These are phyloP conservation scores for Rafetus swinhoei DNA, from an alignment of 2,113 vertebrate genomes.

Conservation along the genomic window DNA sequence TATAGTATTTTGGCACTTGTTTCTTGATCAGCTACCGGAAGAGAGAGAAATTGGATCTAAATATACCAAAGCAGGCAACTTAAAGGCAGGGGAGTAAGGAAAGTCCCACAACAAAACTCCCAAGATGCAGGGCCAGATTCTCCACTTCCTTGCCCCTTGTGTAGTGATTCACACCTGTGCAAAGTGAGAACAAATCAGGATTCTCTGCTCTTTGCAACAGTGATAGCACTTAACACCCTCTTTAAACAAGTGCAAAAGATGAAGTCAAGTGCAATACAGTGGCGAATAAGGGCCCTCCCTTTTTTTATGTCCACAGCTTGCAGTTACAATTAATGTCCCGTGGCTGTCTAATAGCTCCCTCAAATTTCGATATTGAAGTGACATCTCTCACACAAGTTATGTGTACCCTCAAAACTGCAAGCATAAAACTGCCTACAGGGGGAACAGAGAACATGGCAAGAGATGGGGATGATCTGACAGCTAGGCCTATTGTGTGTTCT, in stretches of 20 bases:
- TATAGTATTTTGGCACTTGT: background rate
- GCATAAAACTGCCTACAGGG: background rate
- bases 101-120: background rate
- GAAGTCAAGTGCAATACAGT: background rate
- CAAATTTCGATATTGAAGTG: background rate
- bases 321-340: background rate
- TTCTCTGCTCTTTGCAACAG: background rate
- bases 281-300: background rate
- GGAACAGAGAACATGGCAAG: background rate
- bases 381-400: background rate
- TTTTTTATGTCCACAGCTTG: background rate
- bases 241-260: background rate
- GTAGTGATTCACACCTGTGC: background rate
- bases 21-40: background rate
- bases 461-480: background rate
- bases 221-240: background rate
- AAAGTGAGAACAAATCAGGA: background rate
- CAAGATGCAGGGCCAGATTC: background rate
- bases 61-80: background rate
- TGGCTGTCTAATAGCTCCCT: background rate
- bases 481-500: background rate
- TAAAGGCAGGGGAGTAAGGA: background rate
- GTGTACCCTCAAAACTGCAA: background rate
- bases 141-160: background rate
- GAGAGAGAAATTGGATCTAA: background rate